Evolutionary conservation across 2,113 vertebrate species (phyloP).

Genomic region (Marmota monax): DNA sequence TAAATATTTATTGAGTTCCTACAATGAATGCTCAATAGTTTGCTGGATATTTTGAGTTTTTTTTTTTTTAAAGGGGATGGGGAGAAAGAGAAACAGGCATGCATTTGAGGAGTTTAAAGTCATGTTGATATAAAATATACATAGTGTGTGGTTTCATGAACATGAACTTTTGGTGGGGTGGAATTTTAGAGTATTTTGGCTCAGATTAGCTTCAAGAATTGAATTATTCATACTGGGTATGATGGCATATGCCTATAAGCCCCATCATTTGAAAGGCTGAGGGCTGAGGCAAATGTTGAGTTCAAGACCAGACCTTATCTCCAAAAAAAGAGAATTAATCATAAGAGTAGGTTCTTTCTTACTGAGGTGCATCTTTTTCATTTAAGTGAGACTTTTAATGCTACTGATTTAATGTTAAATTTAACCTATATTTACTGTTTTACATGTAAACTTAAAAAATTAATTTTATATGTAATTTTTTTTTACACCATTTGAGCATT

Average conservation of each 20-base stretch:
- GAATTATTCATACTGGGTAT: neutral
- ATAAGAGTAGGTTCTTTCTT: neutral
- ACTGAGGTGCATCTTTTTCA: neutral
- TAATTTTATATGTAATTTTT: neutral
- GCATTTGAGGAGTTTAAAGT: slow-evolving; percentile 35
- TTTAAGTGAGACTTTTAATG: slow-evolving; percentile 3
- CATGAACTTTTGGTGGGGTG: neutral
- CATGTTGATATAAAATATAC: neutral
- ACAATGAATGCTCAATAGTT: slow-evolving; percentile 14
- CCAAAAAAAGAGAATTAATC: neutral
- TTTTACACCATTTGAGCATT: neutral
- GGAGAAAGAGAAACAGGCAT: neutral
- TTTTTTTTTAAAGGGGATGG: too few relatives aligned
- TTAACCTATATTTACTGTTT: neutral
- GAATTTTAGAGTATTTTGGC: slow-evolving; percentile 50
- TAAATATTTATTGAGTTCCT: slow-evolving; percentile 45
- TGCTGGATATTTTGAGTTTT: neutral
- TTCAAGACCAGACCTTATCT: neutral
- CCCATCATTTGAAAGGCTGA: neutral
- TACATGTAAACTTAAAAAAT: neutral
- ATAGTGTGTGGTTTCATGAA: slow-evolving; percentile 15
- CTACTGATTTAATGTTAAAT: neutral
- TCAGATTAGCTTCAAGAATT: slow-evolving; percentile 2
- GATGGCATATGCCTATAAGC: neutral
- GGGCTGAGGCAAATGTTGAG: neutral